These are phyloP conservation scores for Bujurquina vittata DNA, from an alignment of 2,113 vertebrate species.

Conservation along the genomic window DNA sequence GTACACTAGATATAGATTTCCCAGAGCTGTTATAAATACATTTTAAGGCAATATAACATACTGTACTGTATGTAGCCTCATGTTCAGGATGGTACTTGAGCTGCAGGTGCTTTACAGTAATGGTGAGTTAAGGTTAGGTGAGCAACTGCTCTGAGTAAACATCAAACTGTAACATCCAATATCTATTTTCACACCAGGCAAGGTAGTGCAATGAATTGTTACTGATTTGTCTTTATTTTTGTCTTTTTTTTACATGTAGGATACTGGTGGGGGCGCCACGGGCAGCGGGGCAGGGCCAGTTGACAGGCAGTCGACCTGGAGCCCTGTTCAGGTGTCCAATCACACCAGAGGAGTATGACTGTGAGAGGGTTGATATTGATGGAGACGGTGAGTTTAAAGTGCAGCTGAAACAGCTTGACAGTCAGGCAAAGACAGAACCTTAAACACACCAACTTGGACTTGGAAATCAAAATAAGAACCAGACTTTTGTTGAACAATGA, in stretches of 20 bases:
- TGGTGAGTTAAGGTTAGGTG: neutral
- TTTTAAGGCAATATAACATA: neutral
- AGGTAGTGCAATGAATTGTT: neutral
- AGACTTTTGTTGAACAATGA: accelerated
- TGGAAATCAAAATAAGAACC: neutral
- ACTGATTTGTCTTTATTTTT: neutral
- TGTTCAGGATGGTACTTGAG: neutral
- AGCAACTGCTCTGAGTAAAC: neutral
- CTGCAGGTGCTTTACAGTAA: neutral
- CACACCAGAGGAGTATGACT: conserved; percentile 86
- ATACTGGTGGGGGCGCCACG: conserved; percentile 91
- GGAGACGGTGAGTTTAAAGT: conserved; percentile 78
- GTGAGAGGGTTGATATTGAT: conserved; percentile 89
- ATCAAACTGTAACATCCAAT: neutral
- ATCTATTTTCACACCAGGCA: neutral
- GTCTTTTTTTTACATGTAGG: conserved; percentile 71
- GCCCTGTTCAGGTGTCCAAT: conserved; percentile 92
- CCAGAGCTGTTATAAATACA: neutral
- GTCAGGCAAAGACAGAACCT: neutral
- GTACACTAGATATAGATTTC: neutral
- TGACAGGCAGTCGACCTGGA: conserved; percentile 85
- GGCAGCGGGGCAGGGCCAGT: conserved; percentile 80
- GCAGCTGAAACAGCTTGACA: neutral
- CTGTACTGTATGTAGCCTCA: neutral
- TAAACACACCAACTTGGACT: neutral